A percentile compares a stretch with the other conserved stretches of the same genome.
Evolutionary conservation across 1,140 invertebrate genomes (phyloP).

Genomic region (Potamilus streckersoni): DNA sequence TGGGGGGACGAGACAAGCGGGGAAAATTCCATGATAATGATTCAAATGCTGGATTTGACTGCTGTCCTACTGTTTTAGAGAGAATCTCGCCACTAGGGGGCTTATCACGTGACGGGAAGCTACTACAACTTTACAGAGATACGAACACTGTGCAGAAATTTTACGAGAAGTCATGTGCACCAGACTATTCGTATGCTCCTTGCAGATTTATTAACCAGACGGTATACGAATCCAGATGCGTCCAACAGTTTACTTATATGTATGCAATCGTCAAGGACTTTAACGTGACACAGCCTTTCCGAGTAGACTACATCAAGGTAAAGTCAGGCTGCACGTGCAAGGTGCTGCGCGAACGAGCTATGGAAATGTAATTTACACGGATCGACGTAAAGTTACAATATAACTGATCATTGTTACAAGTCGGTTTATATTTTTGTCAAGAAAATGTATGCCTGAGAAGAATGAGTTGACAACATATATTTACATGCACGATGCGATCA

Average conservation of each 20-base stretch:
- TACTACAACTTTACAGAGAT: conserved; percentile 82
- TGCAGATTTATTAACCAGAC: conserved; percentile 82
- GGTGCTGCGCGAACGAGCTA: conserved; percentile 59
- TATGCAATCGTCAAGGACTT: conserved; percentile 81
- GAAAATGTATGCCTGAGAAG: too few species aligned
- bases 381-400: too few species aligned
- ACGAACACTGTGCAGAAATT: conserved; percentile 74
- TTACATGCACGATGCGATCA: too few species aligned
- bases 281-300: conserved; percentile 72
- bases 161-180: conserved; percentile 83
- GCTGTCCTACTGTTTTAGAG: conserved; percentile 82
- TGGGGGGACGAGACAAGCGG: too few species aligned
- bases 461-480: too few species aligned
- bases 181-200: conserved; percentile 78
- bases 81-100: conserved; percentile 83
- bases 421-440: too few species aligned
- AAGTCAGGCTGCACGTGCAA: conserved; percentile 86
- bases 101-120: conserved; percentile 77
- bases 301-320: conserved; percentile 84
- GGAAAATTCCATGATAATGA: too few species aligned
- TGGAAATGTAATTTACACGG: background rate
- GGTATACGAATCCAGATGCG: conserved; percentile 78
- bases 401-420: too few species aligned
- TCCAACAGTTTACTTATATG: conserved; percentile 85
- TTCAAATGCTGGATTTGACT: conserved; percentile 66